A percentile compares a stretch with the other conserved stretches of the same genome.
These are phyloP conservation scores for Andricus grossulariae DNA, from an alignment of 1,140 invertebrate genomes.

Conservation along the genomic window DNA sequence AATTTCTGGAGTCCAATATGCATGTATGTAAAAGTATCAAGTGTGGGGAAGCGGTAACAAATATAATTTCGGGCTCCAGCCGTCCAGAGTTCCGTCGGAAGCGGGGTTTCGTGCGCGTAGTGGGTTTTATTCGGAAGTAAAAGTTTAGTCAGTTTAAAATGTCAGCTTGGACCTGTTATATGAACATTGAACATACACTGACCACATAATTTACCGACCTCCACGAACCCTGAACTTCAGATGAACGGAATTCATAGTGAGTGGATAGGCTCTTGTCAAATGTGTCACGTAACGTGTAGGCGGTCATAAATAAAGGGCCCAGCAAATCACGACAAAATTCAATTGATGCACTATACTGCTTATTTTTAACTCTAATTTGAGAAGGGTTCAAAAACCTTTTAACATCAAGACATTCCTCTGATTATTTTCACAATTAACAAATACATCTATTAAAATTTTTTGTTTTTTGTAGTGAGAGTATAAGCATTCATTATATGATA, in stretches of 20 bases:
- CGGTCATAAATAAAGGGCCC: slow-evolving; percentile 12
- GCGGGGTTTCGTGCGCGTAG: slow-evolving; percentile 40
- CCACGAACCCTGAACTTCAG: slow-evolving; percentile 30
- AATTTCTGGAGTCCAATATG: too few relatives aligned
- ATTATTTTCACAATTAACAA: background rate
- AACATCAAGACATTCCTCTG: background rate
- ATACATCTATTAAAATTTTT: too few relatives aligned
- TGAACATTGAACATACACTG: background rate
- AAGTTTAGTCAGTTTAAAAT: slow-evolving; percentile 65
- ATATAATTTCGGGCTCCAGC: slow-evolving; percentile 61
- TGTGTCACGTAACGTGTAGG: slow-evolving; percentile 22
- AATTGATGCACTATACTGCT: background rate
- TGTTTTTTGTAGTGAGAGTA: too few relatives aligned
- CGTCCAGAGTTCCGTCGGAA: slow-evolving; percentile 66
- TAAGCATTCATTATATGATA: too few relatives aligned
- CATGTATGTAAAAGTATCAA: too few relatives aligned
- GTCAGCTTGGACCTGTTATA: slow-evolving; percentile 37
- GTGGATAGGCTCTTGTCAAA: background rate
- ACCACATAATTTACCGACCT: slow-evolving; percentile 39
- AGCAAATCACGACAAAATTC: slow-evolving; percentile 10
- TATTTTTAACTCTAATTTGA: background rate
- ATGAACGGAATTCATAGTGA: background rate
- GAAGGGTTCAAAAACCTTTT: background rate
- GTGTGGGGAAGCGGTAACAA: background rate
- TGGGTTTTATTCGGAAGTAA: slow-evolving; percentile 62